A percentile compares a stretch with the other conserved stretches of the same genome.
These are phyloP conservation scores for Drosophila serrata DNA, from an alignment of 1,140 invertebrate genomes.

Conservation along the genomic window DNA sequence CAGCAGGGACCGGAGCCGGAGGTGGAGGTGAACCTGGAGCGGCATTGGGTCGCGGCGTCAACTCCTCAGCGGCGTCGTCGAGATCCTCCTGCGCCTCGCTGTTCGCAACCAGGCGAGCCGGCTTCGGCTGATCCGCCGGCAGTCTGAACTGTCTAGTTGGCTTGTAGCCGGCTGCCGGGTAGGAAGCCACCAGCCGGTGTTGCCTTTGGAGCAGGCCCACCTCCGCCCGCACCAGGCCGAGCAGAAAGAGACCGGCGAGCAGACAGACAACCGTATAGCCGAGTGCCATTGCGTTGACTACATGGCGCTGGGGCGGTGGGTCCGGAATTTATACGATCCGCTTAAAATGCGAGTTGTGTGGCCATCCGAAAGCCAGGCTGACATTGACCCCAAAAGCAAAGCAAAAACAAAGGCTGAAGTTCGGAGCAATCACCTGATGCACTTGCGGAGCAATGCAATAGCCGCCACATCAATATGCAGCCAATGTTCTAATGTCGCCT, in stretches of 20 bases:
- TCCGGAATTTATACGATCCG: constrained; percentile 56
- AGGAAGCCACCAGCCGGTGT: constrained; percentile 18
- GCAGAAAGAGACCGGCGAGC: constrained; percentile 21
- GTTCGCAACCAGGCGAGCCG: constrained; percentile 67
- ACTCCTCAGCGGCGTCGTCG: constrained; percentile 67
- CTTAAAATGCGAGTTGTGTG: constrained; percentile 52
- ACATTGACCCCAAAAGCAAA: constrained; percentile 72
- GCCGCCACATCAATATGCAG: constrained; percentile 70
- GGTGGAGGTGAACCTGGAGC: background rate
- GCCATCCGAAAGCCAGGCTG: constrained; percentile 48
- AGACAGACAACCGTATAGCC: constrained; percentile 39
- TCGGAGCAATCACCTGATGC: constrained; percentile 43
- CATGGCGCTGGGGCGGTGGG: constrained; percentile 11
- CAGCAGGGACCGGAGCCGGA: background rate
- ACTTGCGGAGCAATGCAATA: constrained; percentile 36
- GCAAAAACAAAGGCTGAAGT: constrained; percentile 18
- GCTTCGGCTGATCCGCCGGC: constrained; percentile 45
- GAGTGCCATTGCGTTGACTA: constrained; percentile 56
- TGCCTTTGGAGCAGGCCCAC: constrained; percentile 17
- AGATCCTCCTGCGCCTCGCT: constrained; percentile 74
- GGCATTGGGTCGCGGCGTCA: constrained; percentile 27
- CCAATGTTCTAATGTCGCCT: constrained; percentile 61
- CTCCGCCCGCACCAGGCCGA: constrained; percentile 45
- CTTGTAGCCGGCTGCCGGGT: constrained; percentile 41
- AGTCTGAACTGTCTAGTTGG: constrained; percentile 33